phyloP scores from a whole-genome alignment of 2,888 invertebrate species.

The Rhingia campestris region DNA sequence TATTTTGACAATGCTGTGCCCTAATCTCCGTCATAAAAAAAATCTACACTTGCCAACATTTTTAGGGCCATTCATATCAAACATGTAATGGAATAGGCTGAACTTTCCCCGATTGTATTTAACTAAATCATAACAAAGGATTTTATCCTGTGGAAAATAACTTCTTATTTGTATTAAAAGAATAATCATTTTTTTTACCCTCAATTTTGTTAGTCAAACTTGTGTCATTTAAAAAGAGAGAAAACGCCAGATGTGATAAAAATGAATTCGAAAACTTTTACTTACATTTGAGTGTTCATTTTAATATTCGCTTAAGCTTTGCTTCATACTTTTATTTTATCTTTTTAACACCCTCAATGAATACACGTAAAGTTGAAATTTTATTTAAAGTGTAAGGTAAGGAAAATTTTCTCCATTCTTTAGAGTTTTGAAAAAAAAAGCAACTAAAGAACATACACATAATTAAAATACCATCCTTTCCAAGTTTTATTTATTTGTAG shows the following conservation, averaged over 20 bases:
- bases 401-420: background rate
- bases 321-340: slow-evolving; percentile 14
- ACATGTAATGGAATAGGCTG: too few relatives aligned
- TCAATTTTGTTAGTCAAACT: slow-evolving; percentile 2
- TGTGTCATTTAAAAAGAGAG: slow-evolving; percentile 8
- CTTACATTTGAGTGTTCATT: background rate
- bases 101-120: too few relatives aligned
- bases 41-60: too few relatives aligned
- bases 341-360: background rate
- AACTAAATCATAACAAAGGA: too few relatives aligned
- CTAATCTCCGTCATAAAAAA: too few relatives aligned
- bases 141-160: too few relatives aligned
- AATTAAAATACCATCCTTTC: too few relatives aligned
- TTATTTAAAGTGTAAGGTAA: slow-evolving; percentile 2
- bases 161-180: background rate
- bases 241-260: background rate
- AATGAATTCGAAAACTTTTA: background rate
- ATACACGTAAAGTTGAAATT: slow-evolving; percentile 10
- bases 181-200: slow-evolving; percentile 6
- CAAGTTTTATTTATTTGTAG: too few relatives aligned
- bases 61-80: too few relatives aligned
- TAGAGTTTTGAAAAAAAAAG: too few relatives aligned
- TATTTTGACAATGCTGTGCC: too few relatives aligned
- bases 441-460: too few relatives aligned
- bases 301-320: slow-evolving; percentile 1